Base-by-base conservation (phyloP, 2,797 vertebrate species). In the Dendrocincla tyrannina region DNA sequence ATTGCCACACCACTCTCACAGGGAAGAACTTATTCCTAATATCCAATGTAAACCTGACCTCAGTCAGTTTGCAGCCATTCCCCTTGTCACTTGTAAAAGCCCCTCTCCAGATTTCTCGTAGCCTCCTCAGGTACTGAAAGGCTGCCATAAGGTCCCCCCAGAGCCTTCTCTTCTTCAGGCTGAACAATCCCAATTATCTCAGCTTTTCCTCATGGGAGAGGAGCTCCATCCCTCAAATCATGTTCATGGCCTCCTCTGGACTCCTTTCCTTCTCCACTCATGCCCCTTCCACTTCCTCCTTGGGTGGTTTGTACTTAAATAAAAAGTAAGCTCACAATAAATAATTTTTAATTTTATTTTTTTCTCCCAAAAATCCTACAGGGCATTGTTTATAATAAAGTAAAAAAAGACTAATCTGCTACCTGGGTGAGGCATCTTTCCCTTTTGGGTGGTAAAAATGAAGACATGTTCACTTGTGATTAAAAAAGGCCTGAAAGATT, bases 1-100 rank as follows among this genome's bases (percentile, higher is more conserved):
- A 44, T 58, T 10, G 5, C 2, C n/a, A 58, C 28, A 0, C 0
- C 28, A 33, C 6, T 15, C 20, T 8, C 24, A 16, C 8, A 58
- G 10, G 2, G 3, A 50, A 39, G 14, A 64, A 33, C 70, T 77
- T 64, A 13, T 64, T 17, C 66, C 37, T 11, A 22, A 50, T 39
- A 39, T 18, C 50, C 30, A 15, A 25, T 30, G 11, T 23, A 58
- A 77, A 66, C 23, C 42, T 47, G 41, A n/a, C 24, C 42, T 33
- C 42, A 47, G 32, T 25, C 50, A 18, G 13, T n/a, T 39, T 39
- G 14, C 64, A 70, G 44, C 24, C 13, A 25, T 44, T 64, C 17
- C 23, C 8, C 28, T 11, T 52, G 28, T 27, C 17, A 30, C 17
- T 42, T 49, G 24, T 5, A 13, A 33, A 50, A 33, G 11, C 18